A percentile compares a stretch with the other conserved stretches of the same genome.
These are phyloP conservation scores for Varanus komodoensis DNA, from an alignment of 2,113 vertebrate genomes.

Conservation along the genomic window DNA sequence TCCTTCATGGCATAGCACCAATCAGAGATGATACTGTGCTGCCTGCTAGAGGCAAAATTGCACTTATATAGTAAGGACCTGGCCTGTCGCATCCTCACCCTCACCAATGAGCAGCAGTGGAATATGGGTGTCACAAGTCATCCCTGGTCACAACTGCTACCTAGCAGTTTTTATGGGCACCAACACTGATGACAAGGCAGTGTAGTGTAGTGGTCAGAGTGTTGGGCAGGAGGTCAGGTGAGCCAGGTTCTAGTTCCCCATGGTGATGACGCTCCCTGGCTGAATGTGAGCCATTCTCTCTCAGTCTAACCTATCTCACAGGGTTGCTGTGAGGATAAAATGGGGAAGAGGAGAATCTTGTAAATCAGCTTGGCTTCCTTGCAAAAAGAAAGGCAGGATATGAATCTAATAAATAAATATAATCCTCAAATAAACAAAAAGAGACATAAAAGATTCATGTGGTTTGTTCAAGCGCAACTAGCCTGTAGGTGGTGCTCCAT, in stretches of 20 bases:
- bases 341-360: too few species aligned
- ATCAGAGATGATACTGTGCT: neutral
- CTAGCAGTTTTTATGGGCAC: neutral
- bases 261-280: too few species aligned
- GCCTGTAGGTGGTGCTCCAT: conserved; percentile 11
- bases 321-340: too few species aligned
- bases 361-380: too few species aligned
- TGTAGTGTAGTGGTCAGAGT: too few species aligned
- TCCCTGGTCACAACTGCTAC: neutral
- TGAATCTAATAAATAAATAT: too few species aligned
- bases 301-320: too few species aligned
- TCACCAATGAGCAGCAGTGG: neutral
- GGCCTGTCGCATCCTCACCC: neutral
- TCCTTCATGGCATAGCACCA: neutral
- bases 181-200: neutral
- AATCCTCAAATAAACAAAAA: neutral
- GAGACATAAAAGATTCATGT: neutral
- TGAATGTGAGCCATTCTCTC: too few species aligned
- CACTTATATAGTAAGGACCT: neutral
- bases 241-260: too few species aligned
- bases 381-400: too few species aligned
- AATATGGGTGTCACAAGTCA: neutral
- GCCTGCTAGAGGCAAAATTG: neutral
- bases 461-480: neutral
- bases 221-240: too few species aligned